Percentiles rank a stretch among this genome's conserved stretches.
Evolutionary conservation across 2,113 vertebrate species (phyloP).

Genomic region (Andinoacara biseriatus): DNA sequence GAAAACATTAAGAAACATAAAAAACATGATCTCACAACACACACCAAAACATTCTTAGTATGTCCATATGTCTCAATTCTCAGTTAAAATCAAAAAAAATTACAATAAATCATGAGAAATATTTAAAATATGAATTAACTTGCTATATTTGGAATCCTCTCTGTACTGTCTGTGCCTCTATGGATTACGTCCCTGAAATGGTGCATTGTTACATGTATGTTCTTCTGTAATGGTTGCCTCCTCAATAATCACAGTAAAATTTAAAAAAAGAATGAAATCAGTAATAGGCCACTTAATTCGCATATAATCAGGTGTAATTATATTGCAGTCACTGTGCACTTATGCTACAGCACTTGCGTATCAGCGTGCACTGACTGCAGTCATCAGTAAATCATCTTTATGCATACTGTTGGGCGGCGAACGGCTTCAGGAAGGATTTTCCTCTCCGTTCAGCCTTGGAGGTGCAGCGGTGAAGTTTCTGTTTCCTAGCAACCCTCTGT

Average conservation of each 20-base stretch:
- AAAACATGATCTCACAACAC: too few relatives aligned
- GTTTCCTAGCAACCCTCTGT: slow-evolving; percentile 77
- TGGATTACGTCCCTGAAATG: background rate
- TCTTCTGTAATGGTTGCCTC: background rate
- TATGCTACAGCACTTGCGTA: background rate
- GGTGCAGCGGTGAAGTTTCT: slow-evolving; percentile 65
- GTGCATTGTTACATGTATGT: background rate
- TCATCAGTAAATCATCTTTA: slow-evolving; percentile 38
- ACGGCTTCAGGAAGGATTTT: slow-evolving; percentile 59
- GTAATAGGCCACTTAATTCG: background rate
- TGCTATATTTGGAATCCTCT: background rate
- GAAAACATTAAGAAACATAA: too few relatives aligned
- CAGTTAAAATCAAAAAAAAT: background rate
- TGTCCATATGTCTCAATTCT: background rate
- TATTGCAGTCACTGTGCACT: background rate
- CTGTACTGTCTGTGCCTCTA: background rate
- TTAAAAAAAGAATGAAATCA: background rate
- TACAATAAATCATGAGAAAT: background rate
- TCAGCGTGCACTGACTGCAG: slow-evolving; percentile 20
- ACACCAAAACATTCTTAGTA: background rate
- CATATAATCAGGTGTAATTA: background rate
- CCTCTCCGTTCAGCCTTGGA: slow-evolving; percentile 53
- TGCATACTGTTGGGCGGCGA: slow-evolving; percentile 8
- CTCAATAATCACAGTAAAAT: background rate
- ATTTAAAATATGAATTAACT: background rate